Evolutionary conservation across 2,888 invertebrate genomes (phyloP).

Genomic region (Thecocarcelia acutangulata): DNA sequence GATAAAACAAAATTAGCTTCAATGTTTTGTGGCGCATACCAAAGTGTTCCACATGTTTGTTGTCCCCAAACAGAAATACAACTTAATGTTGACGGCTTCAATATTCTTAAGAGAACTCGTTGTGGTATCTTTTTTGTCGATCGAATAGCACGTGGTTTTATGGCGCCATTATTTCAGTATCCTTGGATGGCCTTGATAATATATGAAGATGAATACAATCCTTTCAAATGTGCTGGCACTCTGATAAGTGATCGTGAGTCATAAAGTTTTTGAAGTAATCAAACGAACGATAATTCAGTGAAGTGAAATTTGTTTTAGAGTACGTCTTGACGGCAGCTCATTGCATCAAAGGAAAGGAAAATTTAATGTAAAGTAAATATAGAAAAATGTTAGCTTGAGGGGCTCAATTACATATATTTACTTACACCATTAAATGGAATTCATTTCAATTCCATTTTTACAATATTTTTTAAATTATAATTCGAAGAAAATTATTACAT

Average conservation of each 20-base stretch:
- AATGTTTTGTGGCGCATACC: constrained; percentile 42
- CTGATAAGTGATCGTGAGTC: constrained; percentile 75
- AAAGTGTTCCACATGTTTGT: constrained; percentile 73
- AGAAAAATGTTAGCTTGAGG: too few relatives aligned
- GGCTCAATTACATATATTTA: too few relatives aligned
- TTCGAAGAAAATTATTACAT: too few relatives aligned
- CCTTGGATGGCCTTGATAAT: constrained; percentile 89
- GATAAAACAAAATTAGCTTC: constrained; percentile 10
- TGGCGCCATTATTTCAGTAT: constrained; percentile 85
- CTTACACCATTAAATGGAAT: too few relatives aligned
- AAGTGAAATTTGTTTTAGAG: constrained; percentile 34
- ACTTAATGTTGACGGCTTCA: constrained; percentile 74
- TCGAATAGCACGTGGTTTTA: constrained; percentile 85
- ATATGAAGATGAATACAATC: constrained; percentile 80
- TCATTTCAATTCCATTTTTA: too few relatives aligned
- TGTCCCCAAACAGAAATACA: constrained; percentile 72
- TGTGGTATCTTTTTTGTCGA: constrained; percentile 84
- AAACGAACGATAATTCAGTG: neutral
- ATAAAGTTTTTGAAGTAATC: constrained; percentile 40
- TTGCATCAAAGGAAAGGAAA: constrained; percentile 70
- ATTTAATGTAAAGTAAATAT: constrained; percentile 70
- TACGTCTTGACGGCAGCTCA: constrained; percentile 76
- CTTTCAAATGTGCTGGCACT: constrained; percentile 79
- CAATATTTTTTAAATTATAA: too few relatives aligned
- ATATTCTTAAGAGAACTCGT: constrained; percentile 69